These are phyloP conservation scores for Nothobranchius kuhntae DNA, from an alignment of 2,113 vertebrate species.

Conservation along the genomic window DNA sequence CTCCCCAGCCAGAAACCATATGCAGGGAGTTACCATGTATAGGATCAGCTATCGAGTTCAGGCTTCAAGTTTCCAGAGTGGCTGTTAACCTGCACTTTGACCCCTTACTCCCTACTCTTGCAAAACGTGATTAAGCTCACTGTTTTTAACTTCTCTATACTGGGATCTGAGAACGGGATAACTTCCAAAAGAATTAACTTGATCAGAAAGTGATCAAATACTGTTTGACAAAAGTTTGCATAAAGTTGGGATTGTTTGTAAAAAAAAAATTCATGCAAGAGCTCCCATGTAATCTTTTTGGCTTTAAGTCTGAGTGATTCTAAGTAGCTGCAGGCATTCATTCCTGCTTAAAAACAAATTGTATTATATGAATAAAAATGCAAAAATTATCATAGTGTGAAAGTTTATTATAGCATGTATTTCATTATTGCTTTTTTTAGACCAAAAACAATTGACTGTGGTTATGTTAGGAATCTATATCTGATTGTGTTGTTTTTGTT, in stretches of 20 bases:
- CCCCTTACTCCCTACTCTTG: not conserved
- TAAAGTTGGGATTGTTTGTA: not conserved
- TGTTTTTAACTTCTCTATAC: not conserved
- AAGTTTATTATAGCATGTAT: no score
- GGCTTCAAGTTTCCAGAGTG: constrained; percentile 7
- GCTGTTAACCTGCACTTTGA: constrained; percentile 44
- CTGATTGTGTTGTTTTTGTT: not conserved
- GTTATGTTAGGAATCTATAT: no score
- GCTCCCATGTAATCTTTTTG: not conserved
- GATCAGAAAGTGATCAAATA: constrained; percentile 1
- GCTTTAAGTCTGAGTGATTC: not conserved
- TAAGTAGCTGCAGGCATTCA: not conserved
- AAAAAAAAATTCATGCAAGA: constrained; percentile 1
- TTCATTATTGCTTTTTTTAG: not conserved
- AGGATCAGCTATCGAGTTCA: constrained; percentile 1
- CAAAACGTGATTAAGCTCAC: not conserved
- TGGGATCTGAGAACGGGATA: not conserved
- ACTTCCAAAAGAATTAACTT: no score
- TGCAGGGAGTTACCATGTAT: not conserved
- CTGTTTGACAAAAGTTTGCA: not conserved
- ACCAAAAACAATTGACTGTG: not conserved
- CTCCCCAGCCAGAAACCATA: not conserved
- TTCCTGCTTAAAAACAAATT: not conserved
- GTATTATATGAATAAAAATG: no score
- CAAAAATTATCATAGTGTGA: no score